A percentile compares a stretch with the other conserved stretches of the same genome.
Evolutionary conservation across 2,113 vertebrate species (phyloP).

Genomic region (Calidris pygmaea): DNA sequence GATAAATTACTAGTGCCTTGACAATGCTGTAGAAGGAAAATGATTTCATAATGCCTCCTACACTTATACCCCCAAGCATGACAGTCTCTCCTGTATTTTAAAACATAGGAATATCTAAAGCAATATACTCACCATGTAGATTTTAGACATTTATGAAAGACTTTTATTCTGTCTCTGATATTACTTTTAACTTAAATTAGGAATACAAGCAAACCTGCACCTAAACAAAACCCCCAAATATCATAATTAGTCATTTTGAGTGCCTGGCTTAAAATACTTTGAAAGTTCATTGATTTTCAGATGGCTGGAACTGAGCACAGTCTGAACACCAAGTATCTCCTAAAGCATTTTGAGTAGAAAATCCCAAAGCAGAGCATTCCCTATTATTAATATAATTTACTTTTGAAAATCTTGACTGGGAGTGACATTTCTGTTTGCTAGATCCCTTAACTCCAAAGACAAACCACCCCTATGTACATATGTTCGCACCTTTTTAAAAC

Average conservation of each 20-base stretch:
- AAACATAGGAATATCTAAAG: background rate
- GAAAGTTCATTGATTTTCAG: background rate
- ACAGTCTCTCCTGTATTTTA: background rate
- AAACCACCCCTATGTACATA: background rate
- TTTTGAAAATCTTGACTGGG: background rate
- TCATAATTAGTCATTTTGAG: background rate
- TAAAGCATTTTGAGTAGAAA: background rate
- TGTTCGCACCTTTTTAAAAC: background rate
- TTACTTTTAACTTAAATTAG: background rate
- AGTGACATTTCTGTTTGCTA: background rate
- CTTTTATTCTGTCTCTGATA: background rate
- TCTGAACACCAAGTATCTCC: background rate
- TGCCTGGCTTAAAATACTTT: background rate
- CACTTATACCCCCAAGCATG: background rate
- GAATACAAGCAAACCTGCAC: background rate
- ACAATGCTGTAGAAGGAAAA: background rate
- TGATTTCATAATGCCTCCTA: background rate
- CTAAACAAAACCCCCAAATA: background rate
- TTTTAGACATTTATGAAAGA: background rate
- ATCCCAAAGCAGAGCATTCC: background rate
- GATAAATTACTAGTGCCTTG: background rate
- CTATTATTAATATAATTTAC: background rate
- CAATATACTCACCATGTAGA: background rate
- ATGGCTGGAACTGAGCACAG: background rate
- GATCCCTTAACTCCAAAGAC: background rate